phyloP scores from a whole-genome alignment of 2,888 invertebrate genomes.

The Harpalus rufipes region DNA sequence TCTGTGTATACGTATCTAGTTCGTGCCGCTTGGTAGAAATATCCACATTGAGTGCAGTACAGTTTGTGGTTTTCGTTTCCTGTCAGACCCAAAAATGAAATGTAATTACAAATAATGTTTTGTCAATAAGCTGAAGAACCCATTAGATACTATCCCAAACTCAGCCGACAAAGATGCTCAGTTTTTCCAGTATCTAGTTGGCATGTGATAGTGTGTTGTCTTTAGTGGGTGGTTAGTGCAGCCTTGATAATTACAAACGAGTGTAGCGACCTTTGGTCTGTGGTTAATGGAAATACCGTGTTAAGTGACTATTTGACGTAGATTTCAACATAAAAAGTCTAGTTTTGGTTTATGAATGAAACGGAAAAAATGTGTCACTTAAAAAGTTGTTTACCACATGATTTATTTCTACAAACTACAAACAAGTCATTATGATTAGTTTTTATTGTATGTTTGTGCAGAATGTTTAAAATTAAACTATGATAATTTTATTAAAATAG shows the following conservation, averaged over 20 bases:
- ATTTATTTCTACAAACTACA: slow-evolving; percentile 5
- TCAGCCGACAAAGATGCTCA: slow-evolving; percentile 26
- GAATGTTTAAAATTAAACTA: too few species aligned
- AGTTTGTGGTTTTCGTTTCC: slow-evolving; percentile 66
- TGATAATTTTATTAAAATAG: too few species aligned
- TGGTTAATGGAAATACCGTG: slow-evolving; percentile 57
- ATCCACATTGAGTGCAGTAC: slow-evolving; percentile 46
- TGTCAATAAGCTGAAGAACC: slow-evolving; percentile 56
- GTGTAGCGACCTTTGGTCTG: slow-evolving; percentile 36
- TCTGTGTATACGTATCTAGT: background rate
- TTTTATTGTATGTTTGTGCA: background rate
- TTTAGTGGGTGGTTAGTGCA: slow-evolving; percentile 45
- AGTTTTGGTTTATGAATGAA: slow-evolving; percentile 24
- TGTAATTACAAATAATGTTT: slow-evolving; percentile 66
- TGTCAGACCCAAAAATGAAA: slow-evolving; percentile 57
- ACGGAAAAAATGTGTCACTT: background rate
- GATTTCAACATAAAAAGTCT: slow-evolving; percentile 1
- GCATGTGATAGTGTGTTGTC: slow-evolving; percentile 20
- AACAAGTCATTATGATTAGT: background rate
- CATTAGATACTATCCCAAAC: background rate
- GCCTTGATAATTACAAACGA: slow-evolving; percentile 31
- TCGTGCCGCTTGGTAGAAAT: slow-evolving; percentile 11
- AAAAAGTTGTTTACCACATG: background rate
- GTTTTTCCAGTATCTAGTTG: slow-evolving; percentile 8
- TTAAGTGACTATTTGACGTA: background rate